Conservation (phyloP, 2,797 vertebrate genomes). For the Mionectes olivaceus region DNA sequence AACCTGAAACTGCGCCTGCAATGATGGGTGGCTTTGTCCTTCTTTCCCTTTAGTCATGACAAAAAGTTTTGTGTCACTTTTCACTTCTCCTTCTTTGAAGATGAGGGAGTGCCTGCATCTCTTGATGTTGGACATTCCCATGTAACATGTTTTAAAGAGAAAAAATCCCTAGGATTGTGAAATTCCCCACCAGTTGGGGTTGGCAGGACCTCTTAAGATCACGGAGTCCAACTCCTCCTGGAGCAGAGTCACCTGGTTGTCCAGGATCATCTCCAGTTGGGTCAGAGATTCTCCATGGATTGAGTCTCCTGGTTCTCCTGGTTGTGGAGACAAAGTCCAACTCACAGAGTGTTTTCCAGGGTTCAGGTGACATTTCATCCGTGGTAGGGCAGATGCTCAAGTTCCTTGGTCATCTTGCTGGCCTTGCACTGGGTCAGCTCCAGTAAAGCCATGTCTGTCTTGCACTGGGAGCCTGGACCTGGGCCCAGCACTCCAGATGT, state of each 20-base stretch:
- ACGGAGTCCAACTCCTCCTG: background rate
- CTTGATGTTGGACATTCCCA: background rate
- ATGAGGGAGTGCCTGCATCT: background rate
- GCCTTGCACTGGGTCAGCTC: rapidly evolving
- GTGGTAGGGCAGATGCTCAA: background rate
- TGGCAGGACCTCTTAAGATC: background rate
- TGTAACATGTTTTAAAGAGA: background rate
- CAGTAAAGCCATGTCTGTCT: background rate
- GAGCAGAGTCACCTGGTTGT: too few relatives aligned
- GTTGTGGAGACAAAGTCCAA: background rate
- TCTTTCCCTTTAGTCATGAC: background rate
- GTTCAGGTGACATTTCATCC: background rate
- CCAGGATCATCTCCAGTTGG: background rate
- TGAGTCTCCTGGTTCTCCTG: too few relatives aligned
- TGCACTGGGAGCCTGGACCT: background rate
- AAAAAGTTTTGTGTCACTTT: background rate
- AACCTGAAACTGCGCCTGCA: background rate
- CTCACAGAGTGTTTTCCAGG: background rate
- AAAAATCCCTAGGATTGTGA: rapidly evolving
- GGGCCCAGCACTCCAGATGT: background rate
- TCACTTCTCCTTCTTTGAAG: background rate
- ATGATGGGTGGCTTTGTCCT: background rate
- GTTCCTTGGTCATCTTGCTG: too few relatives aligned
- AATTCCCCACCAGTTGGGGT: rapidly evolving
- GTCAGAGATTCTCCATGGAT: background rate